A percentile compares a stretch with the other conserved stretches of the same genome.
Evolutionary conservation across 2,888 invertebrate species (phyloP).

Genomic region (Cerceris ruficornis): DNA sequence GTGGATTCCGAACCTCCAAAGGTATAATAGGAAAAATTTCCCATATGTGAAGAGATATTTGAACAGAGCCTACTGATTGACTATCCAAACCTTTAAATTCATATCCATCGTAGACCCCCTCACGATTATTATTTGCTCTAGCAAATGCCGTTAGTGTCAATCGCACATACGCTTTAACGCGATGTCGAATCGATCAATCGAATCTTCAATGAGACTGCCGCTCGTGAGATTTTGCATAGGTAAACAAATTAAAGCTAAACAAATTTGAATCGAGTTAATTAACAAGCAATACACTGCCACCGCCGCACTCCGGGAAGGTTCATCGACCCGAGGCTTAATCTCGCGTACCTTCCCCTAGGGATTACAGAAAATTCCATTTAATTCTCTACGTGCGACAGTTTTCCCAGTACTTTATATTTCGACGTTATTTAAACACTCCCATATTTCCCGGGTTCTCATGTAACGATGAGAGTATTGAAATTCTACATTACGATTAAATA

Average conservation of each 20-base stretch:
- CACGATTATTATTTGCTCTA: conserved; percentile 12
- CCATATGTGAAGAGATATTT: too few species aligned
- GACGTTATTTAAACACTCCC: neutral
- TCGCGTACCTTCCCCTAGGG: neutral
- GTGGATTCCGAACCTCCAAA: too few species aligned
- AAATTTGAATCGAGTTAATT: conserved; percentile 17
- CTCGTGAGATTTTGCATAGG: neutral
- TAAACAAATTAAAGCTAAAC: neutral
- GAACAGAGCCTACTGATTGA: too few species aligned
- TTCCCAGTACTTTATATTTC: conserved; percentile 1
- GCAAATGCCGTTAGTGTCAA: neutral
- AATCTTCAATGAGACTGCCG: neutral
- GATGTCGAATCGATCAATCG: conserved; percentile 24
- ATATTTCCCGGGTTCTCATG: neutral
- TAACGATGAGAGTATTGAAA: neutral
- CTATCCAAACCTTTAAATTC: too few species aligned
- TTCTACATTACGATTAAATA: neutral
- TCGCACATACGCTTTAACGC: neutral
- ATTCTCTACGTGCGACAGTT: too few species aligned
- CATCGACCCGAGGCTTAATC: neutral
- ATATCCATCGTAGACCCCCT: neutral
- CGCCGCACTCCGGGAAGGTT: neutral
- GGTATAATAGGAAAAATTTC: too few species aligned
- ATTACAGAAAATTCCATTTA: neutral
- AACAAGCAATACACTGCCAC: conserved; percentile 2